Percentiles rank a stretch among this genome's conserved stretches.
Evolutionary conservation across 2,113 vertebrate genomes (phyloP).

Genomic region (Lophochroa leadbeateri): DNA sequence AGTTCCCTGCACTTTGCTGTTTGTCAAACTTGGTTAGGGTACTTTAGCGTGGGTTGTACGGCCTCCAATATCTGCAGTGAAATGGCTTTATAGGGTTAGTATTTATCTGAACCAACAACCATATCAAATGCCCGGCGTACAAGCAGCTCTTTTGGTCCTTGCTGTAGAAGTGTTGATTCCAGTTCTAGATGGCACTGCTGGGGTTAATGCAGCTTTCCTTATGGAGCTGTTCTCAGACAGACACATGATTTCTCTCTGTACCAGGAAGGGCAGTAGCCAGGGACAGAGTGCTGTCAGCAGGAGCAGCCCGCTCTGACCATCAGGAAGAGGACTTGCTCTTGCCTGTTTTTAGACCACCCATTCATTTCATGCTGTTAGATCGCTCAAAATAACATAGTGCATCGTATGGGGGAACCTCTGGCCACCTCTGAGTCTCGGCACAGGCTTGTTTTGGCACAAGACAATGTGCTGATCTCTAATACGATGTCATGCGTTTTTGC

Average conservation of each 20-base stretch:
- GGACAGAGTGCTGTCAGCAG: not conserved
- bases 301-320: not conserved
- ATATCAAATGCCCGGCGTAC: rapidly evolving
- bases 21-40: not conserved
- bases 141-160: not conserved
- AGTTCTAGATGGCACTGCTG: not conserved
- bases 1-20: not conserved
- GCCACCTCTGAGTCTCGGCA: not conserved
- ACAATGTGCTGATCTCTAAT: not conserved
- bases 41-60: not conserved
- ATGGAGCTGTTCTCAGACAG: not conserved
- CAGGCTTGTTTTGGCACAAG: not conserved
- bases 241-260: not conserved
- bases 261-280: slow-evolving; percentile 32
- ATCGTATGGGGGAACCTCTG: rapidly evolving
- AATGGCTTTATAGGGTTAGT: not conserved
- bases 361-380: rapidly evolving
- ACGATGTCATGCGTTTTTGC: not conserved
- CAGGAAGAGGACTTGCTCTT: rapidly evolving
- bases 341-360: rapidly evolving
- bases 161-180: not conserved
- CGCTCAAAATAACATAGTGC: rapidly evolving
- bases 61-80: rapidly evolving
- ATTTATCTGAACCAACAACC: rapidly evolving
- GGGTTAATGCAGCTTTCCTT: slow-evolving; percentile 40